Percentiles rank a stretch among this genome's conserved stretches.
phyloP scores from a whole-genome alignment of 1,140 invertebrate species.

The Pantala flavescens region DNA sequence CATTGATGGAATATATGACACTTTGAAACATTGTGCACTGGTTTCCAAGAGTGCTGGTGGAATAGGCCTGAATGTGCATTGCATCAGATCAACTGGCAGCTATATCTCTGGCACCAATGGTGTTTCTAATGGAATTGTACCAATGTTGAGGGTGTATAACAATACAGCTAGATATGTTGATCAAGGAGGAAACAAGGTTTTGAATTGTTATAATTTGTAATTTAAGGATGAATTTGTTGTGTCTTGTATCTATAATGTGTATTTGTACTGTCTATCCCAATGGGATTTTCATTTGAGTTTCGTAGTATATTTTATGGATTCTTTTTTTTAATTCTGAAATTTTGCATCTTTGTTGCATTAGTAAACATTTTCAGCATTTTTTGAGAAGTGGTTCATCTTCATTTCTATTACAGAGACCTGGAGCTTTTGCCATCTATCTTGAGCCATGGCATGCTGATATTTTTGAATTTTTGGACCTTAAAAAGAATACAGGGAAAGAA shows the following conservation, averaged over 20 bases:
- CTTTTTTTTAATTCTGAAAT: no score
- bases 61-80: conserved; percentile 94
- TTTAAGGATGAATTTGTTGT: no score
- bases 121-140: conserved; percentile 91
- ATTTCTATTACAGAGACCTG: conserved; percentile 57
- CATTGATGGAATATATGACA: conserved; percentile 97
- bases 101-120: conserved; percentile 93
- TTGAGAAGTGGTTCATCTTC: neutral
- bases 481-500: conserved; percentile 92
- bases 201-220: neutral
- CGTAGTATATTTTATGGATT: no score
- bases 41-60: conserved; percentile 97
- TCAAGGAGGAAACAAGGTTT: conserved; percentile 91
- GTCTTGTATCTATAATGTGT: no score
- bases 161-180: conserved; percentile 95
- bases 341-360: no score
- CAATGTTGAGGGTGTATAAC: conserved; percentile 94
- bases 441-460: conserved; percentile 99
- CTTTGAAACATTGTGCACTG: conserved; percentile 85
- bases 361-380: no score
- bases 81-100: conserved; percentile 84
- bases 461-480: conserved; percentile 89
- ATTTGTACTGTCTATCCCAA: neutral
- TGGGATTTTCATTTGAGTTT: neutral
- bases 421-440: conserved; percentile 96